Evolutionary conservation across 2,113 vertebrate genomes (phyloP).

Genomic region (Azemiops feae): DNA sequence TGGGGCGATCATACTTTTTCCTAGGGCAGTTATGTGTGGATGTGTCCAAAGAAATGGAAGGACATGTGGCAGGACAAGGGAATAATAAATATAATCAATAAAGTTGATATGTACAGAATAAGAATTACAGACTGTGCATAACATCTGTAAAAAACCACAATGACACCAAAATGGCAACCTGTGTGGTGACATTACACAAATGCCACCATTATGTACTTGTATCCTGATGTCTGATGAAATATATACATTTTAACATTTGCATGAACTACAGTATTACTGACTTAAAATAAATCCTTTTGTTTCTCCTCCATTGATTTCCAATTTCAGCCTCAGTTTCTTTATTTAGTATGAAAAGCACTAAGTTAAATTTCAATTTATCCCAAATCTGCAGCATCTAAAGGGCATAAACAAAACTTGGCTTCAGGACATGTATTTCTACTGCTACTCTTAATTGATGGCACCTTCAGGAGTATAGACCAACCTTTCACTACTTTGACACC

Average conservation of each 20-base stretch:
- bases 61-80: neutral
- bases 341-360: neutral
- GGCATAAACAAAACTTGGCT: neutral
- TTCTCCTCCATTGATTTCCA: neutral
- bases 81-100: neutral
- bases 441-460: neutral
- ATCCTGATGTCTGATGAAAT: neutral
- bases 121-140: neutral
- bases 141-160: neutral
- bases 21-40: neutral
- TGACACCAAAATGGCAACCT: neutral
- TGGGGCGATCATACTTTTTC: neutral
- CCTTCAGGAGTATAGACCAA: neutral
- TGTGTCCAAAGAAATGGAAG: neutral
- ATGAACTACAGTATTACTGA: neutral
- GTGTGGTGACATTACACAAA: neutral
- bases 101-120: neutral
- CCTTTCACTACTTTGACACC: neutral
- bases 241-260: neutral
- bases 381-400: neutral
- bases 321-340: neutral
- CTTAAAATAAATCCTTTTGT: neutral
- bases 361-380: neutral
- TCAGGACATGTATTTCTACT: neutral
- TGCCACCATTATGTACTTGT: neutral